phyloP scores from a whole-genome alignment of 2,888 invertebrate species.

The Galerucella nymphaeae region DNA sequence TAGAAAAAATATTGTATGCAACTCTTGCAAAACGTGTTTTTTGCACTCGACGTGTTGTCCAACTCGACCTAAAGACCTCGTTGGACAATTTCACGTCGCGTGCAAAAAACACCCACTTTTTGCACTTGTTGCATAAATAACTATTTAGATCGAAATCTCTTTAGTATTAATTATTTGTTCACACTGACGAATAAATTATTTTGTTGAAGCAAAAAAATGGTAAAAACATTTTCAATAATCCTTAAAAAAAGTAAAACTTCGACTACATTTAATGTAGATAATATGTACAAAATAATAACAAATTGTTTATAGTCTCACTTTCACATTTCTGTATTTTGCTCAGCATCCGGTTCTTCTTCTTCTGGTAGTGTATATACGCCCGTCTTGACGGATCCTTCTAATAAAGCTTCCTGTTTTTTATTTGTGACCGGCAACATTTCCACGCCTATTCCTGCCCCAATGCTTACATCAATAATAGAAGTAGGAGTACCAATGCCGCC shows the following conservation, averaged over 20 bases:
- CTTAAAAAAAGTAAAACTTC: background rate
- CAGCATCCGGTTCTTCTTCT: constrained; percentile 66
- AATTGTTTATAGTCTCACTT: constrained; percentile 11
- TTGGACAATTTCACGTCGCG: no score
- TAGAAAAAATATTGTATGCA: no score
- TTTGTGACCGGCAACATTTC: constrained; percentile 57
- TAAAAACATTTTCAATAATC: no score
- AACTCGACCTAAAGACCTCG: no score
- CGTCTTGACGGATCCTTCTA: constrained; percentile 64
- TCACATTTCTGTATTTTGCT: constrained; percentile 64
- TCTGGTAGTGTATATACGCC: constrained; percentile 70
- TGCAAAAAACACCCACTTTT: no score
- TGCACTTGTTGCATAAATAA: no score
- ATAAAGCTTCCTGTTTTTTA: constrained; percentile 48
- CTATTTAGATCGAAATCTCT: no score
- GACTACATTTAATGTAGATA: background rate
- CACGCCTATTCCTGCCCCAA: constrained; percentile 23
- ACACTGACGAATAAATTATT: no score
- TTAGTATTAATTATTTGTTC: no score
- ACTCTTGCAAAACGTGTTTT: no score
- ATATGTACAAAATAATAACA: constrained; percentile 8
- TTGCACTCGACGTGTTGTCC: no score
- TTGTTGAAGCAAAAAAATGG: no score
- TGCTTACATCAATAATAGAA: constrained; percentile 58
- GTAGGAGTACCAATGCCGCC: constrained; percentile 67